Conservation (phyloP, 2,113 vertebrate species). For the Emydura subglobosa region DNA sequence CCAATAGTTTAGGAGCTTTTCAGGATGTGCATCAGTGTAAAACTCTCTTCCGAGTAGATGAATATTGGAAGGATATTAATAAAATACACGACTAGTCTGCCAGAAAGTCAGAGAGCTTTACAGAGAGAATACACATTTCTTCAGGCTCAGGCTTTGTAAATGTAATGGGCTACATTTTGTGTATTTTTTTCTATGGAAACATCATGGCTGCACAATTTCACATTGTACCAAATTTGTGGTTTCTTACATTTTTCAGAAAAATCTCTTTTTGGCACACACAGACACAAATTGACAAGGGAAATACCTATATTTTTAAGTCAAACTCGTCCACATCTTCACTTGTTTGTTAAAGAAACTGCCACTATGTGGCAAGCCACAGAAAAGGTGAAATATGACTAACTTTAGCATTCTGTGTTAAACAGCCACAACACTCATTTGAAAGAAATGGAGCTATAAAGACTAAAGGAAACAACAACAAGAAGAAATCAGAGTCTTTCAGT, state of each 20-base stretch:
- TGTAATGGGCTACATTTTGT: constrained; percentile 16
- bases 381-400: background rate
- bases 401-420: constrained; percentile 50
- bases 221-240: constrained; percentile 32
- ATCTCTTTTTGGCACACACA: constrained; percentile 49
- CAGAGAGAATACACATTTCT: constrained; percentile 33
- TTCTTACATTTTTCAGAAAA: constrained; percentile 50
- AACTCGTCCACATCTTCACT: constrained; percentile 59
- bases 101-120: constrained; percentile 40
- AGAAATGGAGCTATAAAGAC: constrained; percentile 71
- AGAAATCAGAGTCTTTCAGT: background rate
- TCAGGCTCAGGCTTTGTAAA: constrained; percentile 37
- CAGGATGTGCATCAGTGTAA: constrained; percentile 38
- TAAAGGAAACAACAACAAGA: constrained; percentile 67
- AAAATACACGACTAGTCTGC: constrained; percentile 9
- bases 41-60: background rate
- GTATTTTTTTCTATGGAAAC: constrained; percentile 33
- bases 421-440: constrained; percentile 68
- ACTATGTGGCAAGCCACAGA: constrained; percentile 36
- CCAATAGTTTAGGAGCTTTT: background rate
- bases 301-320: constrained; percentile 64
- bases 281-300: constrained; percentile 58
- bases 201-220: constrained; percentile 34
- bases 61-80: constrained; percentile 41
- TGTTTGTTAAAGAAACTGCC: constrained; percentile 53